Evolutionary conservation across 1,140 invertebrate species (phyloP).

Genomic region (Scaptomyza pallida): DNA sequence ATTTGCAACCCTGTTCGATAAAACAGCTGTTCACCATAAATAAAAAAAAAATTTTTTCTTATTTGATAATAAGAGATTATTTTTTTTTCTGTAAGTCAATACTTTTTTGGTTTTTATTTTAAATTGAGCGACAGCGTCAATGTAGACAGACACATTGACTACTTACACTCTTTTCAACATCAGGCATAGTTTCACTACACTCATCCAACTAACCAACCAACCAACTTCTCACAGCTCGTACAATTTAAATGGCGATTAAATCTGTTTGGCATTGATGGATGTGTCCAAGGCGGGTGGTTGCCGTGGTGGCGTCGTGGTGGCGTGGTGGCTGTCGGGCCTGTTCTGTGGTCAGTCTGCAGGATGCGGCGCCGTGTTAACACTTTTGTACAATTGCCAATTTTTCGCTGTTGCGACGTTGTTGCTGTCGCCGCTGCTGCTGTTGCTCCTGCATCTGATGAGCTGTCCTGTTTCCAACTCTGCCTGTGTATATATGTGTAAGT

Average conservation of each 20-base stretch:
- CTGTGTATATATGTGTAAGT: background rate
- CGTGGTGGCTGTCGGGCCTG: constrained; percentile 27
- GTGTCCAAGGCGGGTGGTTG: constrained; percentile 70
- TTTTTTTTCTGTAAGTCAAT: too few relatives aligned
- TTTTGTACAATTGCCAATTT: constrained; percentile 83
- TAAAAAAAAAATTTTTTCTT: too few relatives aligned
- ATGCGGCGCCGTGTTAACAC: constrained; percentile 79
- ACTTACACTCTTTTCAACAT: too few relatives aligned
- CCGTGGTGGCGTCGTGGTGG: too few relatives aligned
- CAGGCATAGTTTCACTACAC: too few relatives aligned
- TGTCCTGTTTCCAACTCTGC: constrained; percentile 9
- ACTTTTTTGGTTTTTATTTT: too few relatives aligned
- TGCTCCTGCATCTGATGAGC: constrained; percentile 52
- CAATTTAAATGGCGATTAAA: constrained; percentile 84
- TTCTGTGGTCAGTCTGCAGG: constrained; percentile 76
- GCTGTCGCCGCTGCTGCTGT: constrained; percentile 6
- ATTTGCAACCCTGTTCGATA: too few relatives aligned
- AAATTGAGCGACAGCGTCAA: too few relatives aligned
- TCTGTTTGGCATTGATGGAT: constrained; percentile 82
- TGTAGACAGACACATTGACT: too few relatives aligned
- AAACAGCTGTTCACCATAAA: too few relatives aligned
- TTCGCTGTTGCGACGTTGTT: constrained; percentile 49
- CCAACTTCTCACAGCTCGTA: constrained; percentile 33
- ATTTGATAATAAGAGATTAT: too few relatives aligned
- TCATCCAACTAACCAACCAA: constrained; percentile 16